phyloP scores from a whole-genome alignment of 2,113 vertebrate genomes.

The Pundamilia nyererei region DNA sequence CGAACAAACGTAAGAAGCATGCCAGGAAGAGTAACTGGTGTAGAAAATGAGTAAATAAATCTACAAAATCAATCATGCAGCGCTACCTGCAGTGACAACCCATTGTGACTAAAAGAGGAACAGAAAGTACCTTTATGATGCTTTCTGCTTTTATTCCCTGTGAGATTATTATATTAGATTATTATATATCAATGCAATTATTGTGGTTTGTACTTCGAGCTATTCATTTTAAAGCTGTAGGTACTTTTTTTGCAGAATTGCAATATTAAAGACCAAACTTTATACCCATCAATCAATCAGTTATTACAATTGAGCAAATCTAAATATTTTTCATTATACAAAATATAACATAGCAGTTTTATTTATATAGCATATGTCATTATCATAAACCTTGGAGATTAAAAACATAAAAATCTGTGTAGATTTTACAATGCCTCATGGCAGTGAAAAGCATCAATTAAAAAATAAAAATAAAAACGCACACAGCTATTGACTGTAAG shows the following conservation, averaged over 20 bases:
- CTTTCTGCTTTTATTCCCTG: neutral
- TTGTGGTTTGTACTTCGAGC: fast-evolving
- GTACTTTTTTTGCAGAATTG: neutral
- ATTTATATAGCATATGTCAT: neutral
- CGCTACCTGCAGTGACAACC: neutral
- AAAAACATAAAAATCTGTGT: neutral
- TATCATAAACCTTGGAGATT: neutral
- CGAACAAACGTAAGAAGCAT: fast-evolving
- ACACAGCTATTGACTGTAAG: neutral
- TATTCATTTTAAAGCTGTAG: neutral
- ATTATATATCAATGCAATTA: neutral
- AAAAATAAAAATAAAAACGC: fast-evolving
- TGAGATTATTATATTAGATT: no score
- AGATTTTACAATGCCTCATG: neutral
- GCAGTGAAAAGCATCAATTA: neutral
- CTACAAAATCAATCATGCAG: neutral
- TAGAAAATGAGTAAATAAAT: neutral
- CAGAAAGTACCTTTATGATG: neutral
- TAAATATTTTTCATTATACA: neutral
- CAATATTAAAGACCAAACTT: neutral
- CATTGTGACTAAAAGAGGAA: neutral
- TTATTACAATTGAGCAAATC: neutral
- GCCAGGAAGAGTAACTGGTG: neutral
- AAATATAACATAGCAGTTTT: neutral
- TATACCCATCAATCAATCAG: neutral